Percentiles rank a stretch among this genome's conserved stretches.
Evolutionary conservation across 2,888 invertebrate species (phyloP).

Genomic region (Isoperla grammatica): DNA sequence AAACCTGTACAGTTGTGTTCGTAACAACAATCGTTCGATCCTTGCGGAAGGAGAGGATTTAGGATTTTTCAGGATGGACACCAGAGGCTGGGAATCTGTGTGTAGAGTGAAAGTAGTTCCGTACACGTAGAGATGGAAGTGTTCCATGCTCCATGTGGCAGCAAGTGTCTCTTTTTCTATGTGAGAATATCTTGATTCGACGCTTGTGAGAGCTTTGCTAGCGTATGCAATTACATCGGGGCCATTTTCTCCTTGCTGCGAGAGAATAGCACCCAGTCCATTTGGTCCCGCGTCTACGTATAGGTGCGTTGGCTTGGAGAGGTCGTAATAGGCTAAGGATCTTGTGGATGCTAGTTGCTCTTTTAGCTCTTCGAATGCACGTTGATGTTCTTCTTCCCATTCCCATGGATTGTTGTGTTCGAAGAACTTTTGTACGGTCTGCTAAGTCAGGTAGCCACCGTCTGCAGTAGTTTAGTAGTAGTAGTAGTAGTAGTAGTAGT

Average conservation of each 20-base stretch:
- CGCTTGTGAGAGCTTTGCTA: not conserved
- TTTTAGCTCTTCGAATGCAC: too few relatives aligned
- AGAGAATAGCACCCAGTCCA: not conserved
- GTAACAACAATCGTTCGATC: conserved; percentile 1
- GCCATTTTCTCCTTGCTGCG: not conserved
- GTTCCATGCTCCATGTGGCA: conserved; percentile 1
- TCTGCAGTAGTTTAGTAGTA: too few relatives aligned
- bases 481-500: too few relatives aligned
- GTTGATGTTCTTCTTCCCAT: too few relatives aligned
- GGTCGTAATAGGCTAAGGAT: not conserved
- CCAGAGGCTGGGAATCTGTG: not conserved
- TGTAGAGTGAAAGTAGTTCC: not conserved
- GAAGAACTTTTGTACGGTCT: too few relatives aligned
- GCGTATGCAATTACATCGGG: not conserved
- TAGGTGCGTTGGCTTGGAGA: not conserved
- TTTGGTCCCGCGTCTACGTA: conserved; percentile 4
- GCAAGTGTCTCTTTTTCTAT: not conserved
- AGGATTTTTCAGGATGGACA: not conserved
- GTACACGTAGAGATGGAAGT: not conserved
- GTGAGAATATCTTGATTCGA: not conserved
- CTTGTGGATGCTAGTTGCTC: too few relatives aligned
- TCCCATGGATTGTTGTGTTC: too few relatives aligned
- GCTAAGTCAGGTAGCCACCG: too few relatives aligned
- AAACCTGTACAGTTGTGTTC: not conserved
- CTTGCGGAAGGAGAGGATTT: not conserved